Conservation (phyloP, 2,113 vertebrate genomes). For the Gorsachius goisagi region DNA sequence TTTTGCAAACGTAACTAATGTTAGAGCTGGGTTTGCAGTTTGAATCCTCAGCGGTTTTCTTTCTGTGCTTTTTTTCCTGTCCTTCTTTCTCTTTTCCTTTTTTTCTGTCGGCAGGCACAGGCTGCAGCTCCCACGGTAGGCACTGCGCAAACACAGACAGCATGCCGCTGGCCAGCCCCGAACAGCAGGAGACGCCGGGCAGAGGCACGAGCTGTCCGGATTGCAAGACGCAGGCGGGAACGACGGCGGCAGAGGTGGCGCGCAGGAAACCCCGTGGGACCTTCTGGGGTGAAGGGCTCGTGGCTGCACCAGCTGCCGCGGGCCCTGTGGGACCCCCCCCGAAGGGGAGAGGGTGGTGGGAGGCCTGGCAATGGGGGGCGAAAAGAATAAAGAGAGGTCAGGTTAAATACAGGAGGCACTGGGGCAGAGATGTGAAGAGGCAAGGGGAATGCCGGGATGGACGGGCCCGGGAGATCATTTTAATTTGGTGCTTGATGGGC, state of each 20-base stretch:
- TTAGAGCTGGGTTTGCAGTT: background rate
- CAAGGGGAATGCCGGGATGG: background rate
- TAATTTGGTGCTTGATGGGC: background rate
- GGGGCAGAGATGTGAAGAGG: background rate
- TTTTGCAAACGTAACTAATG: fast-evolving
- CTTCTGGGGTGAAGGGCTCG: background rate
- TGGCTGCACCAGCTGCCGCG: fast-evolving
- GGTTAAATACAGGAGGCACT: background rate
- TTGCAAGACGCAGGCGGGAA: background rate
- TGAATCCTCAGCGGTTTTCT: too few relatives aligned
- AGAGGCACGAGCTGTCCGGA: background rate
- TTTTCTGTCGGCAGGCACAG: background rate
- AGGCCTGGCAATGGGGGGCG: background rate
- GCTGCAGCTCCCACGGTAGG: fast-evolving
- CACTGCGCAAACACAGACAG: fast-evolving
- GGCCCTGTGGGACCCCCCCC: background rate
- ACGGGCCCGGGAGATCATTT: background rate
- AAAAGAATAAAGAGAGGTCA: too few relatives aligned
- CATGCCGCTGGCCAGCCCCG: fast-evolving
- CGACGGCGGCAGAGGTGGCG: fast-evolving
- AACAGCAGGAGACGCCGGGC: fast-evolving
- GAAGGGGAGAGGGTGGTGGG: fast-evolving
- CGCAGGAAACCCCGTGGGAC: background rate
- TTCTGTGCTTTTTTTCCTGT: too few relatives aligned
- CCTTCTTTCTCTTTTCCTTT: too few relatives aligned